These are phyloP conservation scores for Plodia interpunctella DNA, from an alignment of 1,140 invertebrate species.

Conservation along the genomic window DNA sequence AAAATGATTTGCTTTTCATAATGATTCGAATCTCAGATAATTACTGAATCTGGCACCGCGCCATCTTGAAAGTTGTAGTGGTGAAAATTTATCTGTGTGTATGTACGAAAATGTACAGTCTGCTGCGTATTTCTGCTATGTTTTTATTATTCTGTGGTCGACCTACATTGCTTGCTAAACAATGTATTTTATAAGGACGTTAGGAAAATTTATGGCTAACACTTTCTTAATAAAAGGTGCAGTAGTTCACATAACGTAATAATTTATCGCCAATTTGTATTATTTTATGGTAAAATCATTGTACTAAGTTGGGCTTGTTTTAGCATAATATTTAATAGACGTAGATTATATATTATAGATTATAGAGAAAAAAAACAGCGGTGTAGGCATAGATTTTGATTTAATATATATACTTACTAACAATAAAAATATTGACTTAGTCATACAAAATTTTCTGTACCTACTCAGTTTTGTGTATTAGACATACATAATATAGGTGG, in stretches of 20 bases:
- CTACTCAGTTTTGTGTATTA: too few species aligned
- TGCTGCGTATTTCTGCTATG: conserved; percentile 1
- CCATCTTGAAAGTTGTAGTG: conserved; percentile 32
- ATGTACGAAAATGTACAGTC: conserved; percentile 25
- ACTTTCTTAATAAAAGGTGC: conserved; percentile 9
- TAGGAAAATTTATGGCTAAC: neutral
- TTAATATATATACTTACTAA: too few species aligned
- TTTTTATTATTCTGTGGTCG: neutral
- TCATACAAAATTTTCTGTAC: too few species aligned
- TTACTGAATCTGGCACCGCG: conserved; percentile 23
- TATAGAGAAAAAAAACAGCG: too few species aligned
- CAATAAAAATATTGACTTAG: too few species aligned
- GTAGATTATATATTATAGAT: too few species aligned
- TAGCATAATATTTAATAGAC: too few species aligned
- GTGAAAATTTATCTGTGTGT: conserved; percentile 36
- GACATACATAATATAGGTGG: too few species aligned
- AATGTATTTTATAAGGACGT: neutral
- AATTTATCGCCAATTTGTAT: neutral
- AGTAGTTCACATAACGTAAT: conserved; percentile 4
- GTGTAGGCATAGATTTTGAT: too few species aligned
- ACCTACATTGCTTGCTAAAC: neutral
- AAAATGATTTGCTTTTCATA: conserved; percentile 25
- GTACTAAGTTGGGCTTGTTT: too few species aligned
- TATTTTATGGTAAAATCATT: neutral
- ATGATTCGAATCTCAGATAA: conserved; percentile 28